Conservation (phyloP, 1,140 invertebrate species). For the Cotesia glomerata region DNA sequence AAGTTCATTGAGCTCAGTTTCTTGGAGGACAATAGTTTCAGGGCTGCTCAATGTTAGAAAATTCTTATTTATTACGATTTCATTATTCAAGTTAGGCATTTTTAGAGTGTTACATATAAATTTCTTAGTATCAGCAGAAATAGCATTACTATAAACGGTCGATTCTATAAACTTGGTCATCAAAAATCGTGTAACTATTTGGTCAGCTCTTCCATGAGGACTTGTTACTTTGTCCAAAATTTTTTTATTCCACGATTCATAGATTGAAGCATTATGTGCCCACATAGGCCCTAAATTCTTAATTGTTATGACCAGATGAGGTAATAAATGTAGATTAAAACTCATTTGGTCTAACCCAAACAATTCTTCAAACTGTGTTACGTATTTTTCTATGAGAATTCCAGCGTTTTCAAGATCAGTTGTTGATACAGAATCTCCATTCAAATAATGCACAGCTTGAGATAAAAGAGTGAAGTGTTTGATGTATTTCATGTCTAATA, state of each 20-base stretch:
- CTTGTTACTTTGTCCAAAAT: not conserved
- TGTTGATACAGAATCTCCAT: conserved; percentile 11
- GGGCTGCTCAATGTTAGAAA: not conserved
- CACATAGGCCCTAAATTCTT: not conserved
- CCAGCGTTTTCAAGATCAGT: not conserved
- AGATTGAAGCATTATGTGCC: not conserved
- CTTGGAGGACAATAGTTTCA: not conserved
- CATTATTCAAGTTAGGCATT: too few species aligned
- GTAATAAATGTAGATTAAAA: conserved; percentile 30
- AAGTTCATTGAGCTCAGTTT: not conserved
- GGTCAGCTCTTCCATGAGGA: not conserved
- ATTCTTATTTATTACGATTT: not conserved
- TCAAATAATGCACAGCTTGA: conserved; percentile 2
- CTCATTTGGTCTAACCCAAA: conserved; percentile 28
- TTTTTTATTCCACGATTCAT: not conserved
- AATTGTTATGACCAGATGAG: too few species aligned
- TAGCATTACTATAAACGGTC: too few species aligned
- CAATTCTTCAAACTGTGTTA: conserved; percentile 2
- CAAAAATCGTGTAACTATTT: not conserved
- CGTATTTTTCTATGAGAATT: conserved; percentile 5
- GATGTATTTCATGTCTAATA: not conserved
- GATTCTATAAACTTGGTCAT: not conserved
- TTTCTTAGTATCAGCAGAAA: too few species aligned
- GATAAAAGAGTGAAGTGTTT: not conserved
- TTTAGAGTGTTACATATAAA: too few species aligned